phyloP scores from a whole-genome alignment of 2,797 vertebrate species.

The Nasua narica region DNA sequence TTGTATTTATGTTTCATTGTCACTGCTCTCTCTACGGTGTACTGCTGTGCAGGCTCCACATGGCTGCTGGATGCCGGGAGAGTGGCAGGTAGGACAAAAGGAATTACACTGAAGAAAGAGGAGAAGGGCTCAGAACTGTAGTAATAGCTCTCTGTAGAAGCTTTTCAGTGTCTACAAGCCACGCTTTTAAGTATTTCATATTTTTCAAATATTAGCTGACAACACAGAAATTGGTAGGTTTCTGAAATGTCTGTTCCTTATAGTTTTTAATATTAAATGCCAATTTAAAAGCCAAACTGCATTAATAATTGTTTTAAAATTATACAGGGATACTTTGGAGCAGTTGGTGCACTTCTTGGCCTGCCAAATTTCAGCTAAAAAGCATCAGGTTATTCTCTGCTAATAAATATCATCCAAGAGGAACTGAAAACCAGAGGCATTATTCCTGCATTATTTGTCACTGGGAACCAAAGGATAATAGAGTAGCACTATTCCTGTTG shows the following conservation, averaged over 20 bases:
- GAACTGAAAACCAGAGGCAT: slow-evolving; percentile 48
- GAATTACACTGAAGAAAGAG: not conserved
- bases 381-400: slow-evolving; percentile 61
- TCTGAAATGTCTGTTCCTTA: not conserved
- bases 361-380: slow-evolving; percentile 88
- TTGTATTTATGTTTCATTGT: not conserved
- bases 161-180: not conserved
- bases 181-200: not conserved
- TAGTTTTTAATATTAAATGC: not conserved
- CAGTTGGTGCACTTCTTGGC: slow-evolving; percentile 88
- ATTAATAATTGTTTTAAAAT: slow-evolving; percentile 42
- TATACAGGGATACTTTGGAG: slow-evolving; percentile 88
- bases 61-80: too few relatives aligned
- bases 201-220: not conserved
- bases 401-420: slow-evolving; percentile 63
- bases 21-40: rapidly evolving
- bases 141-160: not conserved
- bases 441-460: slow-evolving; percentile 56
- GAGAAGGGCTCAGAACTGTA: not conserved
- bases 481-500: slow-evolving; percentile 60
- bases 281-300: slow-evolving; percentile 42
- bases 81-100: not conserved
- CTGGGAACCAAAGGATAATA: slow-evolving; percentile 77
- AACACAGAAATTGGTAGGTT: not conserved
- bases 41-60: not conserved